Evolutionary conservation across 30 jellyfish, hydroid and myxozoan species (phyloP).

Genomic region (Sanderia malayensis): DNA sequence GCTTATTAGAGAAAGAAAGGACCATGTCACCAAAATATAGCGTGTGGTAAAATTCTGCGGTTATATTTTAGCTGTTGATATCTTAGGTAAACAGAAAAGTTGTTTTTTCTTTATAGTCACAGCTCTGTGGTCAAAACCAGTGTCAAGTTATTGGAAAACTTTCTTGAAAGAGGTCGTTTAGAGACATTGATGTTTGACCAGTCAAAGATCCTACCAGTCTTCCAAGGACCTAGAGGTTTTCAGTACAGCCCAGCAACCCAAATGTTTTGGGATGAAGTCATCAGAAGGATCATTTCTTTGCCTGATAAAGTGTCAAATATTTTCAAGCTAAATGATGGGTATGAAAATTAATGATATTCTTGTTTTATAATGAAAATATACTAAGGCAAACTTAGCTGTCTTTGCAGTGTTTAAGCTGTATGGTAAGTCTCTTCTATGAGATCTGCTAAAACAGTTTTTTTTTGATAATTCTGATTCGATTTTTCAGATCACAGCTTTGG

Average conservation of each 20-base stretch:
- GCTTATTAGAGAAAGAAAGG: not conserved
- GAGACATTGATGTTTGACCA: conserved; percentile 42
- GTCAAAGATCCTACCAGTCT: conserved; percentile 48
- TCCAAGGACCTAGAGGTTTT: not conserved
- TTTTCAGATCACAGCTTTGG: conserved; percentile 22
- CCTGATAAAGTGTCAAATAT: conserved; percentile 67
- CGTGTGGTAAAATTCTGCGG: too few species aligned
- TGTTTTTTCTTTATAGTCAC: conserved; percentile 16
- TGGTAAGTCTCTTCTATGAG: too few species aligned
- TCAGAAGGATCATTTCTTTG: conserved; percentile 39
- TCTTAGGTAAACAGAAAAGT: too few species aligned
- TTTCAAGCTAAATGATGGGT: conserved; percentile 30
- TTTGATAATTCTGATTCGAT: too few species aligned
- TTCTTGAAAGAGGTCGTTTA: conserved; percentile 3
- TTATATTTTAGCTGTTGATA: not conserved
- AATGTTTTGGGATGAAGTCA: conserved; percentile 48
- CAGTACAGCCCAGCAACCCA: conserved; percentile 31
- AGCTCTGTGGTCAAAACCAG: conserved; percentile 27
- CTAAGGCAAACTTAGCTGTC: too few species aligned
- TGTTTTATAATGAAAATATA: too few species aligned
- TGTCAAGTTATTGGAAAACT: conserved; percentile 19
- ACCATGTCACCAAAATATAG: not conserved
- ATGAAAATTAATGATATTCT: too few species aligned
- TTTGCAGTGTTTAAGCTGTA: too few species aligned
- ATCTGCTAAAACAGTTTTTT: too few species aligned